Evolutionary conservation across 2,113 vertebrate genomes (phyloP).

Genomic region (Planiliza haematocheilus): DNA sequence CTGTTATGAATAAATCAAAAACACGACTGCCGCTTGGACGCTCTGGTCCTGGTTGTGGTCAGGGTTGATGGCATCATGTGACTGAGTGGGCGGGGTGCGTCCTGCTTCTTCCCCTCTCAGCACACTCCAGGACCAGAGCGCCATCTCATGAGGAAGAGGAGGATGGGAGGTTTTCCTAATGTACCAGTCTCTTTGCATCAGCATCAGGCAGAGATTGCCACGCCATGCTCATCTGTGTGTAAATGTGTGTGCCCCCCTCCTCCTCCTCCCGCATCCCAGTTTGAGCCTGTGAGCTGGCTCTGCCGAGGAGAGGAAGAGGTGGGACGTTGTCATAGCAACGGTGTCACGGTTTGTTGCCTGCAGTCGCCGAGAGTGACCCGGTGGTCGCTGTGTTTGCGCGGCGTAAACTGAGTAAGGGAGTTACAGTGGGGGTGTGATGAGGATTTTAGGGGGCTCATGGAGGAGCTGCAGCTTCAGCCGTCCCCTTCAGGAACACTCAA

Average conservation of each 20-base stretch:
- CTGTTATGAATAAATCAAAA: slow-evolving; percentile 76
- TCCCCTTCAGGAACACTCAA: not conserved
- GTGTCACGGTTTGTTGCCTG: slow-evolving; percentile 63
- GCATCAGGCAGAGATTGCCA: slow-evolving; percentile 59
- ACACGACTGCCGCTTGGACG: slow-evolving; percentile 21
- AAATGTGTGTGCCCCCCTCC: slow-evolving; percentile 31
- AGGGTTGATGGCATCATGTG: slow-evolving; percentile 64
- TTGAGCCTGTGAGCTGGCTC: slow-evolving; percentile 26
- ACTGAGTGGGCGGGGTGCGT: slow-evolving; percentile 25
- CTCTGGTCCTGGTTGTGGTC: slow-evolving; percentile 33
- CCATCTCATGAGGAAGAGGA: slow-evolving; percentile 40
- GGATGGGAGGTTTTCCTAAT: slow-evolving; percentile 64
- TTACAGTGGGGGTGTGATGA: slow-evolving; percentile 27
- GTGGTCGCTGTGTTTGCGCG: slow-evolving; percentile 33
- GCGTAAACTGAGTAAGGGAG: slow-evolving; percentile 26
- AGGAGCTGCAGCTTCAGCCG: not conserved
- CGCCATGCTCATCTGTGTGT: slow-evolving; percentile 43
- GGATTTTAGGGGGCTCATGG: not conserved
- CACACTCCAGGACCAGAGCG: slow-evolving; percentile 42
- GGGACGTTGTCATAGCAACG: slow-evolving; percentile 75
- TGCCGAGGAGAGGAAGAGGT: slow-evolving; percentile 62
- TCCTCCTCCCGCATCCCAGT: slow-evolving; percentile 21
- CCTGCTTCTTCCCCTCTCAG: slow-evolving; percentile 20
- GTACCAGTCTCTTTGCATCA: slow-evolving; percentile 74
- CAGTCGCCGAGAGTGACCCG: slow-evolving; percentile 46